phyloP scores from a whole-genome alignment of 2,797 vertebrate species.

The Coluber constrictor region DNA sequence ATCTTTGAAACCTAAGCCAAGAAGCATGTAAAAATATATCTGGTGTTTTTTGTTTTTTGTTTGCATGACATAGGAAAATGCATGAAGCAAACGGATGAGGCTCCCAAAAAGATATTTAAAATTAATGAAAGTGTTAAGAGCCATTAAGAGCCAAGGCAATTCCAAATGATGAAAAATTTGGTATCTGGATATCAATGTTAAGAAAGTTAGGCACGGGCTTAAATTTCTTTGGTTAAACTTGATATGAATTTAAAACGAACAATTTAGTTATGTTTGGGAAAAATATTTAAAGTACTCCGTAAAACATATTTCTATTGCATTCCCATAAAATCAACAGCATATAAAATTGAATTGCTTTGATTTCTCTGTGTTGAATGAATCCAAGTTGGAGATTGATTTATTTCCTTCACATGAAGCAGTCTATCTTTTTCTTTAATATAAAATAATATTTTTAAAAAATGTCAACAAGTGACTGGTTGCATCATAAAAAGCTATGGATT shows the following conservation, averaged over 20 bases:
- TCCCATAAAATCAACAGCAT: background rate
- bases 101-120: background rate
- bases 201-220: background rate
- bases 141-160: background rate
- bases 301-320: background rate
- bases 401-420: background rate
- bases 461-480: background rate
- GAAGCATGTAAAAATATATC: background rate
- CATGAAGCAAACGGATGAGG: background rate
- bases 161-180: background rate
- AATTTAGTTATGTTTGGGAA: background rate
- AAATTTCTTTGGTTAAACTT: background rate
- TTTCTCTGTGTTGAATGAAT: background rate
- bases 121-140: background rate
- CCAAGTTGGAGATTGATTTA: background rate
- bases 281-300: background rate
- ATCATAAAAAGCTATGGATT: background rate
- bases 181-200: background rate
- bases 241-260: background rate
- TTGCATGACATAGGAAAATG: background rate
- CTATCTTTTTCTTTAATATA: background rate
- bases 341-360: background rate
- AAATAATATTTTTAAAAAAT: background rate
- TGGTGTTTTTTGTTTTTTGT: too few relatives aligned
- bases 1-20: background rate